Evolutionary conservation across 2,888 invertebrate genomes (phyloP), one percentile per base, ranked within the genome.

Genomic region (Melinaea marsaeus): DNA sequence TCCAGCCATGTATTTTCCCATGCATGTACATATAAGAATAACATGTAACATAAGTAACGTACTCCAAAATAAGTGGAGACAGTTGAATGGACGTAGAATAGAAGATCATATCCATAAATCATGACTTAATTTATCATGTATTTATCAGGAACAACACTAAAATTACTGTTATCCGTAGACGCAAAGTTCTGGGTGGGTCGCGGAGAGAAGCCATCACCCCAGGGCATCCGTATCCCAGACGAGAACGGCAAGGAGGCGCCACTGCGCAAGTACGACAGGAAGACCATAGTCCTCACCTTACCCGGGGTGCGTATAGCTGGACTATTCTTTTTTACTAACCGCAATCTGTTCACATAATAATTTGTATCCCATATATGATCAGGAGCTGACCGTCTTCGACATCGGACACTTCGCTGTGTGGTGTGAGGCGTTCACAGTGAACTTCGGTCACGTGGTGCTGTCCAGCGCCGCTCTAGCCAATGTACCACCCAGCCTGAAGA

Each of bases 131-230:
- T 5, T 42, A 6, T 42, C 42, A 42, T 42, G 9, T 9, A 7
- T 42, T 7, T 9, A n/a, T n/a, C 7, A 9, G 9, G 9, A 9
- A 42, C 32, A 32, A 7, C 22, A 9, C 7, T 51, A 51, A 32
- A 32, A 32, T 51, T 32, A 13, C 57, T 22, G n/a, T 34, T 55
- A 47, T 68, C 61, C 71, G 58, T 70, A 97, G 97, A 98, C 85
- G 97, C 97, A 0, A 97, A 97, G 88, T 98, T 98, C 88, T 97
- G 97, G 97, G 97, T 96, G 69, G 98, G 98, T 1, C 92, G 94
- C 59, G 97, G 97, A 1, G 90, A 93, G 37, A 93, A 94, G 77
- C 97, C 97, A 0, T 93, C 95, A 0, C 94, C 97, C 1, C 95
- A 95, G 75, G 98, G 97, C 47, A 93, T 95, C 68, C 92, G 96